A percentile compares a stretch with the other conserved stretches of the same genome.
phyloP scores from a whole-genome alignment of 2,113 vertebrate species.

The Phylloscopus whistleri region DNA sequence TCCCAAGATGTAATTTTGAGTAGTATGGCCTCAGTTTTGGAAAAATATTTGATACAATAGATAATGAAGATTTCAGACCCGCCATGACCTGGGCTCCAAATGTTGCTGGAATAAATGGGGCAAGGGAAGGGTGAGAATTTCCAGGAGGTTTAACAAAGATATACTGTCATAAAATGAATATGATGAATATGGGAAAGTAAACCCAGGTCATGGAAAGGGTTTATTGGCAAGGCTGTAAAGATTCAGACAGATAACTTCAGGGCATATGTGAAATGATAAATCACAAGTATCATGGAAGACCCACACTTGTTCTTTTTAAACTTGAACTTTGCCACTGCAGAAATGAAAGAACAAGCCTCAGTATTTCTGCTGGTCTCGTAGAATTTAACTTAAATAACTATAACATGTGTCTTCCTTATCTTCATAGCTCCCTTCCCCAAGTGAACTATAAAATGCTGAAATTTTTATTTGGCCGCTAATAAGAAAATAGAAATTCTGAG shows the following conservation, averaged over 20 bases:
- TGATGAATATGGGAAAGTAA: neutral
- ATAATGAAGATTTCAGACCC: neutral
- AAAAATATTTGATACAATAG: accelerated
- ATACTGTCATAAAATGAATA: neutral
- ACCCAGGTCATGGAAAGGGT: neutral
- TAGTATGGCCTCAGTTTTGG: neutral
- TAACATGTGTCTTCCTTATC: neutral
- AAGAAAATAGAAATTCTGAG: neutral
- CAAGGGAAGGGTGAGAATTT: neutral
- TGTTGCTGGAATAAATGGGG: neutral
- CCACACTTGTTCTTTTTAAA: neutral
- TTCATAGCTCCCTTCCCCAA: neutral
- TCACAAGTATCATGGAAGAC: neutral
- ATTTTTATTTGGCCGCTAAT: neutral
- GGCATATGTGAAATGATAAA: neutral
- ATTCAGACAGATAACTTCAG: neutral
- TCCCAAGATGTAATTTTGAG: neutral
- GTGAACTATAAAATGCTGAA: neutral
- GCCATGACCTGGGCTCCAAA: neutral
- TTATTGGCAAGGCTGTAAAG: neutral
- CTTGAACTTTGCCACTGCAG: neutral
- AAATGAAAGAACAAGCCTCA: neutral
- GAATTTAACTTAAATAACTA: neutral
- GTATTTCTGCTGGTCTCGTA: neutral
- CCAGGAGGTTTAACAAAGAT: neutral